phyloP scores from a whole-genome alignment of 2,797 vertebrate species.

The Phoeniculus purpureus region DNA sequence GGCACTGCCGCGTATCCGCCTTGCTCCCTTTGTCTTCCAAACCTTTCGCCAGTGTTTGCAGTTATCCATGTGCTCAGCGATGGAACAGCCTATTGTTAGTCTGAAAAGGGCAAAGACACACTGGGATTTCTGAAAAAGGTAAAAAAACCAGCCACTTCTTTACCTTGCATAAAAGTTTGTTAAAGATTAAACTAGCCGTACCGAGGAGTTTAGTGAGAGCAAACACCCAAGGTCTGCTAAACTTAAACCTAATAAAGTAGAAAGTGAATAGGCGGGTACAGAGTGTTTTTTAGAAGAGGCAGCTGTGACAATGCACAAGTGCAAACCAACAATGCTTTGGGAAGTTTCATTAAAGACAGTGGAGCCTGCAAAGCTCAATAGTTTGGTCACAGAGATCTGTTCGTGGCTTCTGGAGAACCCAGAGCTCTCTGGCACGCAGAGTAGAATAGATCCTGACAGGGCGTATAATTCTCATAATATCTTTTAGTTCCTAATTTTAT shows the following conservation, averaged over 20 bases:
- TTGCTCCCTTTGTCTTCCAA: conserved; percentile 58
- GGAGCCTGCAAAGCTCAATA: background rate
- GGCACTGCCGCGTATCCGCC: background rate
- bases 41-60: conserved; percentile 41
- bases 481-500: background rate
- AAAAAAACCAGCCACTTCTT: background rate
- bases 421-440: background rate
- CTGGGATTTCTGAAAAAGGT: conserved; percentile 6
- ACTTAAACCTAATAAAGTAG: conserved; percentile 43
- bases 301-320: background rate
- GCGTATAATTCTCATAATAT: background rate
- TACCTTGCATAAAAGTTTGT: conserved; percentile 44
- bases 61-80: conserved; percentile 63
- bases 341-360: background rate
- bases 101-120: conserved; percentile 57
- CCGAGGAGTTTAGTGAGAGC: conserved; percentile 49
- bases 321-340: background rate
- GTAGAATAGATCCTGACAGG: background rate
- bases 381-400: background rate
- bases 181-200: conserved; percentile 64
- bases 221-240: conserved; percentile 50
- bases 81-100: conserved; percentile 63
- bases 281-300: background rate
- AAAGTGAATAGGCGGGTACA: conserved; percentile 35
- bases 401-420: background rate